Base-by-base conservation (phyloP, 1,140 invertebrate species). In the Cydia amplana region DNA sequence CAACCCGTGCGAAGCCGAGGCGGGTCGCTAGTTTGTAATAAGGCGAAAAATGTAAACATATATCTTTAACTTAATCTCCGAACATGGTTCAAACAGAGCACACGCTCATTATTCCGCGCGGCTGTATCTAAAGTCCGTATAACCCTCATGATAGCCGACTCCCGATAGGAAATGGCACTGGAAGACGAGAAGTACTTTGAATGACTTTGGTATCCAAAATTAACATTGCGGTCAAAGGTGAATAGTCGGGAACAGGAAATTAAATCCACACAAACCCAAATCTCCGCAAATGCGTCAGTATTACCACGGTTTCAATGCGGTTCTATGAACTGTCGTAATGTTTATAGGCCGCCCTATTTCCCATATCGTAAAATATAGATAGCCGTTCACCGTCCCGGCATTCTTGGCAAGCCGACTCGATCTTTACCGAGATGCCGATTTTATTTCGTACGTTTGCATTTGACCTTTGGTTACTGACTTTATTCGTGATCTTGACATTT, bases 311-410 rank as follows among this genome's bases (percentile, higher is more conserved):
- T 46, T 46, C 5, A 10, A 40, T 14, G 49, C n/a, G 49, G 43
- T 51, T 51, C 49, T 51, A 51, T 51, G 49, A 51, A 51, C 49
- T 18, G 49, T 51, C 18, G 49, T 51, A 18, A 18, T 18, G 49
- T 51, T 51, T 51, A 51, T 51, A 51, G 49, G 16, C n/a, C 55
- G 55, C 18, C 20, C 55, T 23, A 23, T 60, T 23, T 60, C 2
- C 20, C 20, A 60, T 60, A 60, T 60, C 55, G 55, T 60, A 60
- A 60, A 60, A 60, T 60, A 60, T 60, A 60, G 55, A 60, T 60
- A 60, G 55, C 18, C 18, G n/a, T 20, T 60, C 23, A 60, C 55
- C 23, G 55, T 20, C 18, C 20, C 20, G 18, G 1, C 18, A 23
- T 60, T 60, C 55, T 60, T 60, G 55, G 55, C 55, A 18, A n/a